Evolutionary conservation across 2,797 vertebrate genomes (phyloP), one percentile per base, ranked within the genome.

Genomic region (Mormyrops attenuatus): DNA sequence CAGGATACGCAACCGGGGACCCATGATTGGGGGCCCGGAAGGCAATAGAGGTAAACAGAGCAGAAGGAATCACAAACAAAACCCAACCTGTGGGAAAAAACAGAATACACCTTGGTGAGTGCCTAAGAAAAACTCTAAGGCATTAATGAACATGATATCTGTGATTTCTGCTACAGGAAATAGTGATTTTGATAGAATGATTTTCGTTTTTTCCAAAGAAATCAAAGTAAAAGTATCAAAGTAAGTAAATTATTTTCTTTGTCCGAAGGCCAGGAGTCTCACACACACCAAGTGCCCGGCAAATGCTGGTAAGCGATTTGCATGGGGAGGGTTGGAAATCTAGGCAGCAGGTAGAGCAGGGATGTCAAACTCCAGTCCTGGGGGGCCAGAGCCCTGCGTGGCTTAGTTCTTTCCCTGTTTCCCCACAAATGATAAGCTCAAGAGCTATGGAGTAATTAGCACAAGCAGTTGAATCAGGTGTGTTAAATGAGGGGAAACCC

Each of bases 11-110:
- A 30, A 34, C n/a, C 84, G 47, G 22, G n/a, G 11, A 52, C n/a
- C 47, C 92, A 92, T 95, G 94, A 94, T 95, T 93, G 94, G 94
- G 92, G 93, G 93, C 92, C 92, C 92, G 92, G 91, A 93, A 91
- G 90, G 89, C 88, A 89, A 89, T 92, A 92, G 93, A 93, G 94
- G 89, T 93, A 92, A 93, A 93, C 93, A 92, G 26, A 69, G 92
- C 53, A 53, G 91, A 91, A 92, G 73, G 77, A 89, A 3, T 34
- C 55, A 49, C 1, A 30, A 30, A 92, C 90, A 91, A 92, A 91
- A 91, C 55, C 91, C 89, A 91, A 26, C 89, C 30, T 90, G 44
- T 69, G 91, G 80, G 88, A 80, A 92, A 88, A 92, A 93, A 53
- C n/a, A 50, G 50, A 85, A 89, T 91, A 92, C 91, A 85, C 17